Conservation (phyloP, 2,113 vertebrate species). For the Ginglymostoma cirratum region DNA sequence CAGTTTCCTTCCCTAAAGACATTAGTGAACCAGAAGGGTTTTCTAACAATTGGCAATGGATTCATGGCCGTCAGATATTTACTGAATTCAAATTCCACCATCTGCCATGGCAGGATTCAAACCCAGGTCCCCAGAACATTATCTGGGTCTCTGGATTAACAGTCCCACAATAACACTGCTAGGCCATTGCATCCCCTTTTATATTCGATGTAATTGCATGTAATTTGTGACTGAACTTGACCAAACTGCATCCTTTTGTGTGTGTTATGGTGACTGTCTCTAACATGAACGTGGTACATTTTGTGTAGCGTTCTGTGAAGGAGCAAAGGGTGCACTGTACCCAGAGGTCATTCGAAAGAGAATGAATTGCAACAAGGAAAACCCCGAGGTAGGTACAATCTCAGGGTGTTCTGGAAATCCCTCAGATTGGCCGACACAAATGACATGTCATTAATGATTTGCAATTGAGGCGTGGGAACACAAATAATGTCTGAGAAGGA, state of each 20-base stretch:
- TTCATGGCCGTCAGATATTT: too few species aligned
- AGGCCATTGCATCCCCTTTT: too few species aligned
- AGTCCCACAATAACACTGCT: too few species aligned
- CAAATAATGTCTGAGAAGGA: neutral
- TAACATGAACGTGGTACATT: neutral
- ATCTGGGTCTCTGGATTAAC: too few species aligned
- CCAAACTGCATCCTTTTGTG: neutral
- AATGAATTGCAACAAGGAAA: neutral
- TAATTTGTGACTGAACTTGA: neutral
- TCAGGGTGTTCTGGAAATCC: neutral
- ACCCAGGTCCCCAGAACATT: too few species aligned
- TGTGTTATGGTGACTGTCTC: neutral
- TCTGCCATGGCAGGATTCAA: too few species aligned
- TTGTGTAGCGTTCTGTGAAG: neutral
- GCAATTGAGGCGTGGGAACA: slow-evolving; percentile 14
- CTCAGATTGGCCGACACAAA: neutral
- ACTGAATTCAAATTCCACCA: too few species aligned
- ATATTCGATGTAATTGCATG: neutral
- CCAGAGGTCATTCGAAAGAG: neutral
- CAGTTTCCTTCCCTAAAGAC: too few species aligned
- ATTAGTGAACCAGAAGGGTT: too few species aligned
- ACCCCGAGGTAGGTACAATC: too few species aligned
- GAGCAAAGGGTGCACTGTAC: neutral
- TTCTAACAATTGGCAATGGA: too few species aligned
- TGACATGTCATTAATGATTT: slow-evolving; percentile 6